Percentiles rank a stretch among this genome's conserved stretches.
Conservation (phyloP, 2,888 invertebrate genomes). For the Plutella xylostella region DNA sequence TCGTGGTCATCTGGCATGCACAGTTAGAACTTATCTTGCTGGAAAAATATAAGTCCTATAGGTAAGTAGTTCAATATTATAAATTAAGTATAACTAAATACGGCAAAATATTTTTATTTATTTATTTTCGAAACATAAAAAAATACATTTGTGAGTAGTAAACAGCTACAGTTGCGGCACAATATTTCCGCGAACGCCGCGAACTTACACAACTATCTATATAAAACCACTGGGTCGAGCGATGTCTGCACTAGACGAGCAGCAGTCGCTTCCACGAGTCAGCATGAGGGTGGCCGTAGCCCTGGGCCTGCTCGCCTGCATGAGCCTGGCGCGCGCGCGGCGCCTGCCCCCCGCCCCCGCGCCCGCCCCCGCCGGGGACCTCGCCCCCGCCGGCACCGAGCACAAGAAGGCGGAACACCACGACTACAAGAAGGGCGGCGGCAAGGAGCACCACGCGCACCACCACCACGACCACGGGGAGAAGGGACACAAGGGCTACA, state of each 20-base stretch:
- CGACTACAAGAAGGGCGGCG: constrained; percentile 73
- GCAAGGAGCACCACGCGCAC: constrained; percentile 74
- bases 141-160: no score
- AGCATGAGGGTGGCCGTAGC: constrained; percentile 43
- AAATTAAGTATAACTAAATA: no score
- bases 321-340: constrained; percentile 36
- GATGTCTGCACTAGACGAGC: constrained; percentile 1
- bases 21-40: no score
- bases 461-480: constrained; percentile 76
- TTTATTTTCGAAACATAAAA: no score
- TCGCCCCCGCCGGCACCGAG: constrained; percentile 47
- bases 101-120: no score
- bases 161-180: no score
- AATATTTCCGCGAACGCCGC: neutral
- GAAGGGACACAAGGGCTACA: constrained; percentile 79
- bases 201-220: constrained; percentile 62
- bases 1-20: no score
- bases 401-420: constrained; percentile 61
- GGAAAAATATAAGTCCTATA: no score
- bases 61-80: no score
- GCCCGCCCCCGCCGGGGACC: constrained; percentile 26
- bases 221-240: constrained; percentile 48
- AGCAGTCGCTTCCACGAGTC: neutral
- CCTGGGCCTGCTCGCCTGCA: constrained; percentile 35
- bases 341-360: constrained; percentile 16